Conservation (phyloP, 2,888 invertebrate species). For the Mesodorylaimus sp. region DNA sequence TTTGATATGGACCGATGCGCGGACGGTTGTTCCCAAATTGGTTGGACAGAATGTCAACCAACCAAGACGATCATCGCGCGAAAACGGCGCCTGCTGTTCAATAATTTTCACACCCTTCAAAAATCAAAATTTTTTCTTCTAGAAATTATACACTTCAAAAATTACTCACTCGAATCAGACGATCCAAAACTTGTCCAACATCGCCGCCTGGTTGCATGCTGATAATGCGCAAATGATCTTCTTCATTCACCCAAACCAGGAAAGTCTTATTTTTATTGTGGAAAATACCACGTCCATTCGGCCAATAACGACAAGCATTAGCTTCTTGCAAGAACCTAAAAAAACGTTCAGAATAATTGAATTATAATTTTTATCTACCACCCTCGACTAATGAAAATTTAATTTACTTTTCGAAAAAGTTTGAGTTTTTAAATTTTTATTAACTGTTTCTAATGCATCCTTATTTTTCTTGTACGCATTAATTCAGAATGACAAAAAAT, state of each 20-base stretch:
- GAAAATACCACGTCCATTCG: constrained; percentile 80
- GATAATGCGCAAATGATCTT: constrained; percentile 68
- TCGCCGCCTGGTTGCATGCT: constrained; percentile 52
- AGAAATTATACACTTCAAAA: too few species aligned
- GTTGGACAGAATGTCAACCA: constrained; percentile 65
- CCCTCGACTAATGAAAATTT: too few species aligned
- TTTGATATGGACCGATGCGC: constrained; percentile 85
- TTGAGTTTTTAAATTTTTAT: too few species aligned
- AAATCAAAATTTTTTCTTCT: background rate
- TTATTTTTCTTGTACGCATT: too few species aligned
- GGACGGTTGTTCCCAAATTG: constrained; percentile 67
- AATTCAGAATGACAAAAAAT: too few species aligned
- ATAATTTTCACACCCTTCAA: constrained; percentile 68
- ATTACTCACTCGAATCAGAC: constrained; percentile 44
- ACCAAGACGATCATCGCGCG: constrained; percentile 55
- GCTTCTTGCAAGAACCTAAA: constrained; percentile 26
- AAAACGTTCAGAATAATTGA: too few species aligned
- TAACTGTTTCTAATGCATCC: too few species aligned
- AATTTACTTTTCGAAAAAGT: too few species aligned
- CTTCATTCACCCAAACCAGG: constrained; percentile 73
- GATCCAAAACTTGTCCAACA: constrained; percentile 54
- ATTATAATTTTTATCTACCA: too few species aligned
- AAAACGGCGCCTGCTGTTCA: constrained; percentile 64
- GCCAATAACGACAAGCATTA: constrained; percentile 45
- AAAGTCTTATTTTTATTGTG: constrained; percentile 56